Percentiles rank a stretch among this genome's conserved stretches.
phyloP scores from a whole-genome alignment of 1,140 invertebrate species.

The Vanessa tameamea region DNA sequence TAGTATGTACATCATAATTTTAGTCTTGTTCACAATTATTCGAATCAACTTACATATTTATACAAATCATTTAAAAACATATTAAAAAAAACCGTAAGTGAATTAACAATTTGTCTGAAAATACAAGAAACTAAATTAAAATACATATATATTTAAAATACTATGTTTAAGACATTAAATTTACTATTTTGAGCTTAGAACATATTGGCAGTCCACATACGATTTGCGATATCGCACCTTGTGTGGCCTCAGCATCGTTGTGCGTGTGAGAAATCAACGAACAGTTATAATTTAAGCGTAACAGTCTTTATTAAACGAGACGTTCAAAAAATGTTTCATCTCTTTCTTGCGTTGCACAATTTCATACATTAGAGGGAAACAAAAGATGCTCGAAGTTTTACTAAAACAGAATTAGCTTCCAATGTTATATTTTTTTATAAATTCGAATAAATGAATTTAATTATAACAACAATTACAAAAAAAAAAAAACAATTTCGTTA shows the following conservation, averaged over 20 bases:
- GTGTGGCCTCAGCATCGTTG: background rate
- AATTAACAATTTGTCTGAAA: too few species aligned
- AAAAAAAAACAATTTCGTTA: background rate
- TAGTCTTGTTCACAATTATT: too few species aligned
- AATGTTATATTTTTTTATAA: background rate
- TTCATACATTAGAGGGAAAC: background rate
- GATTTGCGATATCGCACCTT: background rate
- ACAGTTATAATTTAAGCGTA: constrained; percentile 2
- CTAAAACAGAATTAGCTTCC: background rate
- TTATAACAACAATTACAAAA: background rate
- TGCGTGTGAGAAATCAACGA: background rate
- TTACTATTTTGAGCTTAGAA: too few species aligned
- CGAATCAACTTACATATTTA: too few species aligned
- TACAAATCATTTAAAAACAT: too few species aligned
- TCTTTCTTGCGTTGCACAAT: background rate
- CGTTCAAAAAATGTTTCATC: background rate
- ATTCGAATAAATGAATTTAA: constrained; percentile 1
- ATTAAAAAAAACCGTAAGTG: too few species aligned
- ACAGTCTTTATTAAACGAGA: background rate
- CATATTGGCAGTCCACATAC: background rate
- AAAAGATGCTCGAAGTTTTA: background rate
- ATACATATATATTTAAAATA: too few species aligned
- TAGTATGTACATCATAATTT: too few species aligned
- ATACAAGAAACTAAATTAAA: too few species aligned
- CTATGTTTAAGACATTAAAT: too few species aligned